Conservation (phyloP, 2,888 invertebrate genomes). For the Ctenicera cuprea region DNA sequence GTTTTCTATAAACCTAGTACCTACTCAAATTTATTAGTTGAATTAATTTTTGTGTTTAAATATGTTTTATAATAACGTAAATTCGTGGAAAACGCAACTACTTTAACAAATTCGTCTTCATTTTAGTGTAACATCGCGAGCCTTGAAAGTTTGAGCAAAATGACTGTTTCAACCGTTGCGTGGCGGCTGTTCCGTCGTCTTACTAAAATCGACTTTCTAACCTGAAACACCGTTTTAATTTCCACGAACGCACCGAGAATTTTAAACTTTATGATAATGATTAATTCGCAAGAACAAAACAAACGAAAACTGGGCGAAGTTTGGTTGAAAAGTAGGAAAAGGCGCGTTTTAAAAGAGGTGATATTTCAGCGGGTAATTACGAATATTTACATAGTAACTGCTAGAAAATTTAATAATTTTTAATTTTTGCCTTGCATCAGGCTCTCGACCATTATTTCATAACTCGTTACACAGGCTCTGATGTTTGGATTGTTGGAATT, state of each 20-base stretch:
- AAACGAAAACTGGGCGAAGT: slow-evolving; percentile 15
- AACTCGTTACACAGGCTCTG: neutral
- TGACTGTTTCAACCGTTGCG: slow-evolving; percentile 30
- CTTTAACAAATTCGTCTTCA: slow-evolving; percentile 12
- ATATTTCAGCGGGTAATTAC: slow-evolving; percentile 14
- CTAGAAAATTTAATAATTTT: slow-evolving; percentile 13
- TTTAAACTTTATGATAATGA: slow-evolving; percentile 39
- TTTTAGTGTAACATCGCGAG: slow-evolving; percentile 29
- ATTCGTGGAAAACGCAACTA: neutral
- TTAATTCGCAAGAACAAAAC: slow-evolving; percentile 30
- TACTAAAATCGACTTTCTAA: slow-evolving; percentile 31
- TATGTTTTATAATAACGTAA: no score
- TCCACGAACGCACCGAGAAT: slow-evolving; percentile 27
- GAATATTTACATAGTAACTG: slow-evolving; percentile 19
- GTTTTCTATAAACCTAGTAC: no score
- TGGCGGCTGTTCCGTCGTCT: slow-evolving; percentile 24
- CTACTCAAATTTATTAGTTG: no score
- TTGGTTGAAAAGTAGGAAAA: slow-evolving; percentile 8
- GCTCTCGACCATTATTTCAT: neutral
- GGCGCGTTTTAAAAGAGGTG: slow-evolving; percentile 7
- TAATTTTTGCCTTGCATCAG: neutral
- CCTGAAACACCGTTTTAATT: slow-evolving; percentile 37
- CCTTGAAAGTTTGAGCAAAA: slow-evolving; percentile 1
- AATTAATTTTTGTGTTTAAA: no score
- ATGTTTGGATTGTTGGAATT: slow-evolving; percentile 18